These are phyloP conservation scores for Cremastinae sp. DNA, from an alignment of 2,888 invertebrate genomes.

Conservation along the genomic window DNA sequence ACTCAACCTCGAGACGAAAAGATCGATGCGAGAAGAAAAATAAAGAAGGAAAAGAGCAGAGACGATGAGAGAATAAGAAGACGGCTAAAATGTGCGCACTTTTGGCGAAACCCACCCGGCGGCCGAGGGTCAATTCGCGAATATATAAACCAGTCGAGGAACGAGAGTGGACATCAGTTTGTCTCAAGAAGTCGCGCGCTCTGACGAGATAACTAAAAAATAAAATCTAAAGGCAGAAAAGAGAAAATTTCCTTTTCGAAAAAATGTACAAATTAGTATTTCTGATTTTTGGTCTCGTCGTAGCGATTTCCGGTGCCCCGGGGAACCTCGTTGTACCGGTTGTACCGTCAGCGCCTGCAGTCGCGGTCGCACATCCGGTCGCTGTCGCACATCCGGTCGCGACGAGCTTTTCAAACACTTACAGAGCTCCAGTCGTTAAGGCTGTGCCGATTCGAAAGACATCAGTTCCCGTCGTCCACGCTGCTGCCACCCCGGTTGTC, in stretches of 20 bases:
- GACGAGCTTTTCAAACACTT: slow-evolving; percentile 72
- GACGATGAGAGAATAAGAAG: background rate
- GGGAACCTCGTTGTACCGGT: slow-evolving; percentile 66
- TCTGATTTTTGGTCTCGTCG: slow-evolving; percentile 62
- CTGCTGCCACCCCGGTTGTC: slow-evolving; percentile 76
- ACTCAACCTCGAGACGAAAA: slow-evolving; percentile 48
- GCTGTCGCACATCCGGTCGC: slow-evolving; percentile 80
- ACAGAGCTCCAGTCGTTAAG: slow-evolving; percentile 80
- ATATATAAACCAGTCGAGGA: slow-evolving; percentile 49
- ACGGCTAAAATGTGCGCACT: slow-evolving; percentile 27
- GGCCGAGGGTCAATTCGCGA: slow-evolving; percentile 47
- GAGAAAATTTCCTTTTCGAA: slow-evolving; percentile 5
- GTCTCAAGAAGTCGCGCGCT: slow-evolving; percentile 32
- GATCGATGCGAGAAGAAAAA: too few relatives aligned
- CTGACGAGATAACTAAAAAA: background rate
- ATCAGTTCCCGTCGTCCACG: slow-evolving; percentile 72
- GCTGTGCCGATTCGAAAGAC: slow-evolving; percentile 69
- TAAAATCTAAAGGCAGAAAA: background rate
- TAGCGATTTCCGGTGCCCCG: slow-evolving; percentile 78
- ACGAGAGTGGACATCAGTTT: slow-evolving; percentile 39
- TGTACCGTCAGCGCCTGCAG: slow-evolving; percentile 66
- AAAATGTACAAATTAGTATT: slow-evolving; percentile 65
- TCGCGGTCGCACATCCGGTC: slow-evolving; percentile 81
- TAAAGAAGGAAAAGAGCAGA: slow-evolving; percentile 20
- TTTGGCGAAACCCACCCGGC: slow-evolving; percentile 7